These are phyloP conservation scores for Noturus placidus DNA, from an alignment of 2,113 vertebrate genomes.

Conservation along the genomic window DNA sequence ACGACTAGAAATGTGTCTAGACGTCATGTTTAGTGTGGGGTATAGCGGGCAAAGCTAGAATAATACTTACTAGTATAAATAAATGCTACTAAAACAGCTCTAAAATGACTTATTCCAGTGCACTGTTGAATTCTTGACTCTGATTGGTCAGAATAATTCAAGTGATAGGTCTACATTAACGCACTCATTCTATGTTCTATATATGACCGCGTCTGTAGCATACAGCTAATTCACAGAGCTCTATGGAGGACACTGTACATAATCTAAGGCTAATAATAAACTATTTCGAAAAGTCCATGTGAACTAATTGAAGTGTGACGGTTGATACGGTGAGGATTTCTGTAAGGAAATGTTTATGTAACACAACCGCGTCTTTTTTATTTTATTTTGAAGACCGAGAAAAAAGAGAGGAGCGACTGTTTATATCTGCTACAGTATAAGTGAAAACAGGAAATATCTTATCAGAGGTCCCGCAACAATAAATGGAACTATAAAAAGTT, in stretches of 20 bases:
- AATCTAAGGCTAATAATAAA: neutral
- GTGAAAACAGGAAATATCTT: neutral
- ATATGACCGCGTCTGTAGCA: neutral
- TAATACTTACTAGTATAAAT: neutral
- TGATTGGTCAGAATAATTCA: neutral
- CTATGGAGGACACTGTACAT: neutral
- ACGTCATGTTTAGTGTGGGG: neutral
- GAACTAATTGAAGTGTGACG: neutral
- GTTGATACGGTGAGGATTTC: neutral
- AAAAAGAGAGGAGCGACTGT: neutral
- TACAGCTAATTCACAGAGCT: neutral
- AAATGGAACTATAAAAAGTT: neutral
- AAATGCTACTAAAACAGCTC: neutral
- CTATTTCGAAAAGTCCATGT: neutral
- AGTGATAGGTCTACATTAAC: neutral
- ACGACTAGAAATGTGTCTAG: neutral
- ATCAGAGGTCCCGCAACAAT: neutral
- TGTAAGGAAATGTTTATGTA: neutral
- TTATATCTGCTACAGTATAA: neutral
- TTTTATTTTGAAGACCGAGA: neutral
- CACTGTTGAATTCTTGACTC: neutral
- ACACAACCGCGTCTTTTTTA: neutral
- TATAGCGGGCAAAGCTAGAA: neutral
- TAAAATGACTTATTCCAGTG: neutral
- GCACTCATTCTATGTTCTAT: too few species aligned